phyloP scores from a whole-genome alignment of 1,140 invertebrate genomes.

The Sitodiplosis mosellana region DNA sequence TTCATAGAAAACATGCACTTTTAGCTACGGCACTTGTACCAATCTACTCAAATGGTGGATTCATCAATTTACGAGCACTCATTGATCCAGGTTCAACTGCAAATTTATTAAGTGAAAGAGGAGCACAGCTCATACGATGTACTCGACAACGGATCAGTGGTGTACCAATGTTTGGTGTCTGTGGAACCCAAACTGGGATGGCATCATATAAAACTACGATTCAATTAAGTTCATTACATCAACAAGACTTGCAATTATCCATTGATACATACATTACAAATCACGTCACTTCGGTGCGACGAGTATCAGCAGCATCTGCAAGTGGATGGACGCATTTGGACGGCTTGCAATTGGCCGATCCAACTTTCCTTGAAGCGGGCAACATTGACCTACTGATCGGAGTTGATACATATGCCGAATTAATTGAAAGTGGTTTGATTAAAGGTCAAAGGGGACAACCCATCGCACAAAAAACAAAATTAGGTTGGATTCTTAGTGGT shows the following conservation, averaged over 20 bases:
- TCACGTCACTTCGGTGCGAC: not conserved
- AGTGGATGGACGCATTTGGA: constrained; percentile 6
- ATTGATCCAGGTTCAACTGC: not conserved
- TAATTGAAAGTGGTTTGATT: constrained; percentile 7
- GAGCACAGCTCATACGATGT: not conserved
- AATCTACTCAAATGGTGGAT: not conserved
- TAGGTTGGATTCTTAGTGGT: constrained; percentile 17
- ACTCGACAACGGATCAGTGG: not conserved
- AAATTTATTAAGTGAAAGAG: too few species aligned
- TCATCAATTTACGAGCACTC: not conserved
- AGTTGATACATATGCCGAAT: constrained; percentile 7
- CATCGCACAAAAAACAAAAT: constrained; percentile 13
- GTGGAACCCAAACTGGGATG: not conserved
- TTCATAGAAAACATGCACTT: not conserved
- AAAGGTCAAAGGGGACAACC: constrained; percentile 5
- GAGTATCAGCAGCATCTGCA: not conserved
- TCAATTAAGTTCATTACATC: not conserved
- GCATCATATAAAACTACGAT: not conserved
- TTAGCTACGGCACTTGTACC: not conserved
- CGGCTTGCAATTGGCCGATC: constrained; percentile 8
- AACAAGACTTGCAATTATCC: not conserved
- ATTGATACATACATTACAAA: not conserved
- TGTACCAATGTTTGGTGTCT: not conserved
- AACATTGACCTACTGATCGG: constrained; percentile 9
- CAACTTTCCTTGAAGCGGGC: constrained; percentile 6